These are phyloP conservation scores for Eupithecia abbreviata DNA, from an alignment of 2,888 invertebrate species.

Conservation along the genomic window DNA sequence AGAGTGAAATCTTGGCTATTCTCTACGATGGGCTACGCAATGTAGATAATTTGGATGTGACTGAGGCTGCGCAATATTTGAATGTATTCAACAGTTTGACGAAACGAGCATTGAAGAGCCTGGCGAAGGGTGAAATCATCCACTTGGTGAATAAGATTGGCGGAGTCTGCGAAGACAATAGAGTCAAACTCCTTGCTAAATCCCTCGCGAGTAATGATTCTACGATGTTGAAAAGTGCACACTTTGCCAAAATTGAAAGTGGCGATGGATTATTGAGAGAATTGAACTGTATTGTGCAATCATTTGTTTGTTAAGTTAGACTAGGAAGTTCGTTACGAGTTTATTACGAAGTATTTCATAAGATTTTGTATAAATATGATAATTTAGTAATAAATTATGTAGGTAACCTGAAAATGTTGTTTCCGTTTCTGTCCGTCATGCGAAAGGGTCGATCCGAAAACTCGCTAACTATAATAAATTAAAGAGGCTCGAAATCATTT, in stretches of 20 bases:
- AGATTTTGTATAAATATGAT: constrained; percentile 14
- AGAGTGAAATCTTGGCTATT: constrained; percentile 66
- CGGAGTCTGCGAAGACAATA: constrained; percentile 46
- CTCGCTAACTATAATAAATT: too few species aligned
- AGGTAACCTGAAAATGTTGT: not conserved
- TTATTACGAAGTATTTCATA: not conserved
- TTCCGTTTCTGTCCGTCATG: not conserved
- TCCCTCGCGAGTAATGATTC: constrained; percentile 59
- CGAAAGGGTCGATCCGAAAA: not conserved
- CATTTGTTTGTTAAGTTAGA: constrained; percentile 49
- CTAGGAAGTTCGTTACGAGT: not conserved
- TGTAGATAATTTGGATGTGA: constrained; percentile 57
- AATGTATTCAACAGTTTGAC: constrained; percentile 62
- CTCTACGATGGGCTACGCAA: constrained; percentile 61
- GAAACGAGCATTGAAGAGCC: constrained; percentile 65
- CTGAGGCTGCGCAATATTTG: constrained; percentile 60
- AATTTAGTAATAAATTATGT: not conserved
- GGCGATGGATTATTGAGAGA: constrained; percentile 52
- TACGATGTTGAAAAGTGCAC: constrained; percentile 60
- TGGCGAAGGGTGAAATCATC: constrained; percentile 66
- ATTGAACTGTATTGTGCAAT: constrained; percentile 56
- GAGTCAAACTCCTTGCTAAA: constrained; percentile 59
- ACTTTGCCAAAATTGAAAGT: constrained; percentile 37
- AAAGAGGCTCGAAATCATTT: not conserved
- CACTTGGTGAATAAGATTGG: constrained; percentile 59